phyloP scores from a whole-genome alignment of 2,888 invertebrate genomes.

The Antheraea yamamai region DNA sequence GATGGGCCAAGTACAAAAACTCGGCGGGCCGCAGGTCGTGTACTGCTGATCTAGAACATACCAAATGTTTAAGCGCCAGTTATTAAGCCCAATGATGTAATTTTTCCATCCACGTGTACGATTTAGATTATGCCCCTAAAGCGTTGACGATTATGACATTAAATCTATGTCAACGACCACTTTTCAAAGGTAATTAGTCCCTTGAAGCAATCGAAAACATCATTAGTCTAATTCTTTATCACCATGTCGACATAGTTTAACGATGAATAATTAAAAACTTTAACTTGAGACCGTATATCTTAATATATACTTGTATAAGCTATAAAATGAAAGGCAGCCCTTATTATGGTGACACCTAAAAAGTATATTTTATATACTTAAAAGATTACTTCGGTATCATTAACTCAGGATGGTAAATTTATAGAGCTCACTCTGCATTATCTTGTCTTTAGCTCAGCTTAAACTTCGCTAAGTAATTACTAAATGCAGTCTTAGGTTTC shows the following conservation, averaged over 20 bases:
- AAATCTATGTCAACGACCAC: neutral
- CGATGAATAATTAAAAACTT: neutral
- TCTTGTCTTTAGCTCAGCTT: no score
- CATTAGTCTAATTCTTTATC: conserved; percentile 7
- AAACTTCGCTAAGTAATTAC: no score
- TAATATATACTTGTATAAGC: neutral
- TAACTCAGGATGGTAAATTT: no score
- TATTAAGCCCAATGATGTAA: neutral
- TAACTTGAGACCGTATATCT: neutral
- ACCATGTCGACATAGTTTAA: neutral
- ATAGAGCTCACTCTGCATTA: no score
- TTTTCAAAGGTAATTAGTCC: conserved; percentile 5
- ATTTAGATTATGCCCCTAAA: neutral
- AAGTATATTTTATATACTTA: neutral
- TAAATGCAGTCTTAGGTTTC: no score
- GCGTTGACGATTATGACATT: neutral
- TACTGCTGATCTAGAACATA: neutral
- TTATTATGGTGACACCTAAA: neutral
- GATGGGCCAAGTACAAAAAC: no score
- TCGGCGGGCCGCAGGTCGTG: no score
- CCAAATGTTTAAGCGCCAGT: neutral
- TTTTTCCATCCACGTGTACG: neutral
- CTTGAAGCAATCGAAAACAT: neutral
- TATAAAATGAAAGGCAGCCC: neutral
- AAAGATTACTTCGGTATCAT: no score